Conservation (phyloP, 2,797 vertebrate species). For the Gallirallus australis region DNA sequence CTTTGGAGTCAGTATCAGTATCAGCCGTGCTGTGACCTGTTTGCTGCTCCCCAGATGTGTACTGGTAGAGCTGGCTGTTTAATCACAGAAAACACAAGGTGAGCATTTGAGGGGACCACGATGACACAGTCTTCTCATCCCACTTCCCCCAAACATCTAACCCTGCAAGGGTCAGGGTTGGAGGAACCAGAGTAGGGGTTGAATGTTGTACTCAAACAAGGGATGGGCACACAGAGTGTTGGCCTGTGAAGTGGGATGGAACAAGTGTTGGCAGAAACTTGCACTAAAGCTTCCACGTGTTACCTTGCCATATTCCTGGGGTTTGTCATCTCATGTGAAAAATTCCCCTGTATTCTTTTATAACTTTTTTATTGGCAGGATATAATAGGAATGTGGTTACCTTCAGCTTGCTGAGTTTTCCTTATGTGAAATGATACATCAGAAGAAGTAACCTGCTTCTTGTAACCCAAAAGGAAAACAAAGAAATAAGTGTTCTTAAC, state of each 20-base stretch:
- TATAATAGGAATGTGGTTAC: background rate
- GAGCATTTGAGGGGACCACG: background rate
- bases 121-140: background rate
- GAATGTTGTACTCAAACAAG: background rate
- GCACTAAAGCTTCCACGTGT: background rate
- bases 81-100: background rate
- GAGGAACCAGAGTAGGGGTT: background rate
- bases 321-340: background rate
- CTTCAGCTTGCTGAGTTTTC: background rate
- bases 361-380: background rate
- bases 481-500: background rate
- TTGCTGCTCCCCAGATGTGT: background rate
- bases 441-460: background rate
- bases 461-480: background rate
- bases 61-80: background rate
- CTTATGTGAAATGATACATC: background rate
- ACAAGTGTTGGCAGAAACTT: background rate
- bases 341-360: background rate
- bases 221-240: background rate
- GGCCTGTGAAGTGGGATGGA: background rate
- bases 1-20: no score
- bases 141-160: background rate
- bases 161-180: background rate
- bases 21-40: background rate
- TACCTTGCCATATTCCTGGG: background rate